Base-by-base conservation (phyloP, 2,113 vertebrate species). In the Acrocephalus arundinaceus region DNA sequence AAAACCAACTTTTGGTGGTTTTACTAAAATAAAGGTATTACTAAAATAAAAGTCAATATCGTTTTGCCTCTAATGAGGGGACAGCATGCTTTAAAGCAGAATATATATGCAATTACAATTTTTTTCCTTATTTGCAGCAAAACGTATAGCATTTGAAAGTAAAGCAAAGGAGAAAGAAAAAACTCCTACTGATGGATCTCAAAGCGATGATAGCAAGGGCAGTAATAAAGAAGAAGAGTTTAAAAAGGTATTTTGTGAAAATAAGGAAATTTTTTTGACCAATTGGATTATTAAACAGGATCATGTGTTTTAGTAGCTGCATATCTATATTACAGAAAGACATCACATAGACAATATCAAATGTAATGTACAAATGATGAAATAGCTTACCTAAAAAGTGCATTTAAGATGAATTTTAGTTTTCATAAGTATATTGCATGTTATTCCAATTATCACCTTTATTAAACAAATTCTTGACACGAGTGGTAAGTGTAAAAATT, bases 151-250 rank as follows among this genome's bases (percentile, higher is more conserved):
- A 27, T 98, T 98, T 94, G 96, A 94, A 90, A 77, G 41, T 74
- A 85, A 90, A 31, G 55, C 89, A 51, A 91, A 92, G 10, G 92
- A 96, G 3, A 90, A 51, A 35, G 85, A 94, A 28, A 89, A 46
- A 43, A 1, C 7, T n/a, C 86, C 46, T 45, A 68, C 77, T 83
- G 84, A 95, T 7, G 2, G 16, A 43, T 62, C 33, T 73, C 16
- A 11, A 51, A 85, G 58, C 85, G 95, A 92, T 23, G 97, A 96
- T 37, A 41, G 48, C 61, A 94, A 96, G 17, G 31, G 72, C 7
- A 95, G 15, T 66, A 90, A 98, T 23, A 98, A 98, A 96, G 97
- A 98, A 96, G 96, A 97, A 75, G 97, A 98, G 33, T 99, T 99
- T 97, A 98, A 97, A 95, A 98, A 98, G 98, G 98, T 98, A 95